These are phyloP conservation scores for Athripsodes cinereus DNA, from an alignment of 2,888 invertebrate species.

Conservation along the genomic window DNA sequence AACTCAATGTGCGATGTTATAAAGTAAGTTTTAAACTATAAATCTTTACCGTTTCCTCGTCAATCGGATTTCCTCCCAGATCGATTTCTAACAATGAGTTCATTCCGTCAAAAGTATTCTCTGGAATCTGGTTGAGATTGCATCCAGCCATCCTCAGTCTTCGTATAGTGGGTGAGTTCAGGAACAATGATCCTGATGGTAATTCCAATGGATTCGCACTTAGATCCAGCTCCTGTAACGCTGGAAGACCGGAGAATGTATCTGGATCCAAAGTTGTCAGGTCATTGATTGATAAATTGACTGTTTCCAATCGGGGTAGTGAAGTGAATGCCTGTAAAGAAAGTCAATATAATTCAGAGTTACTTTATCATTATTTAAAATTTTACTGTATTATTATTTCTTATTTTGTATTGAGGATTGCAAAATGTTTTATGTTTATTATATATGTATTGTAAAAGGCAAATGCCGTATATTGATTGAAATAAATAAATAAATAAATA, in stretches of 20 bases:
- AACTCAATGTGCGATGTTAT: too few relatives aligned
- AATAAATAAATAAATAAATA: too few relatives aligned
- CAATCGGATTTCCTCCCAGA: constrained; percentile 29
- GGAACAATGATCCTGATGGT: constrained; percentile 24
- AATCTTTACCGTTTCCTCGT: constrained; percentile 17
- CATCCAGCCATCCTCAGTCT: constrained; percentile 29
- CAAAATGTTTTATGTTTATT: too few relatives aligned
- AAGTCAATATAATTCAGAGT: background rate
- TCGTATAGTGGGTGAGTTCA: constrained; percentile 22
- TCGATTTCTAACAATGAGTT: constrained; percentile 30
- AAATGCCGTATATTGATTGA: too few relatives aligned
- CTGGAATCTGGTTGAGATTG: constrained; percentile 26
- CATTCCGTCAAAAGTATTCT: constrained; percentile 29
- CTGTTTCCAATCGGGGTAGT: constrained; percentile 26
- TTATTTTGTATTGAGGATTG: too few relatives aligned
- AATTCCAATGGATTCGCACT: constrained; percentile 37
- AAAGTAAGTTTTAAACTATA: too few relatives aligned
- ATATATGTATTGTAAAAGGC: too few relatives aligned
- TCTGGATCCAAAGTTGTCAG: constrained; percentile 43
- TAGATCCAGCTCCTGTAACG: constrained; percentile 43
- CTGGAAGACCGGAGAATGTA: constrained; percentile 38
- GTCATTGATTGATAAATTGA: constrained; percentile 31
- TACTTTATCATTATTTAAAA: background rate
- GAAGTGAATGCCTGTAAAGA: constrained; percentile 28
- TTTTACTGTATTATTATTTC: too few relatives aligned